Evolutionary conservation across 2,888 invertebrate species (phyloP).

Genomic region (Agriopis marginaria): DNA sequence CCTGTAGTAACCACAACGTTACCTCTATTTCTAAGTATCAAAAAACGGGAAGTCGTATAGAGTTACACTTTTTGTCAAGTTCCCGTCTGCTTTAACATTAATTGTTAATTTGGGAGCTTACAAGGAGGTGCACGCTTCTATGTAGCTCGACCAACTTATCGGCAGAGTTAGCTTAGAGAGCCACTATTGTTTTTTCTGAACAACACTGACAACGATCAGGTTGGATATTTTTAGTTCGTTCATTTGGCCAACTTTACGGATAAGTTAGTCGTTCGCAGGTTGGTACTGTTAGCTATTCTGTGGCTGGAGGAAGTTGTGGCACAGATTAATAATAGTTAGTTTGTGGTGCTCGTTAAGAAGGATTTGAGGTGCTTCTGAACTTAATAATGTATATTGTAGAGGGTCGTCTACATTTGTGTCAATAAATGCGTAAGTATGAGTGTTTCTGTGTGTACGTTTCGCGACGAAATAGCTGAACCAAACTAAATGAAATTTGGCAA

Average conservation of each 20-base stretch:
- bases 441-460: too few relatives aligned
- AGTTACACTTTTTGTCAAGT: conserved; percentile 16
- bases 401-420: background rate
- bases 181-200: background rate
- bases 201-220: background rate
- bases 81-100: conserved; percentile 5
- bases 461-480: too few relatives aligned
- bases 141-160: background rate
- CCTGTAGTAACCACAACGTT: background rate
- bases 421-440: background rate
- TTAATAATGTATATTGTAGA: background rate
- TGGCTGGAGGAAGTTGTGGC: conserved; percentile 2
- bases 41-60: conserved; percentile 15
- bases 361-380: conserved; percentile 5
- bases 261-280: background rate
- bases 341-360: background rate
- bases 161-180: background rate
- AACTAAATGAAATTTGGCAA: too few relatives aligned
- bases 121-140: conserved; percentile 15
- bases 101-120: conserved; percentile 17
- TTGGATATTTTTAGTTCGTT: background rate
- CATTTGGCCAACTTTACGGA: background rate
- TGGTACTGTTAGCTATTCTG: background rate
- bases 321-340: background rate
- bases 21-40: background rate